Evolutionary conservation across 2,113 vertebrate genomes (phyloP).

Genomic region (Mustela lutreola): DNA sequence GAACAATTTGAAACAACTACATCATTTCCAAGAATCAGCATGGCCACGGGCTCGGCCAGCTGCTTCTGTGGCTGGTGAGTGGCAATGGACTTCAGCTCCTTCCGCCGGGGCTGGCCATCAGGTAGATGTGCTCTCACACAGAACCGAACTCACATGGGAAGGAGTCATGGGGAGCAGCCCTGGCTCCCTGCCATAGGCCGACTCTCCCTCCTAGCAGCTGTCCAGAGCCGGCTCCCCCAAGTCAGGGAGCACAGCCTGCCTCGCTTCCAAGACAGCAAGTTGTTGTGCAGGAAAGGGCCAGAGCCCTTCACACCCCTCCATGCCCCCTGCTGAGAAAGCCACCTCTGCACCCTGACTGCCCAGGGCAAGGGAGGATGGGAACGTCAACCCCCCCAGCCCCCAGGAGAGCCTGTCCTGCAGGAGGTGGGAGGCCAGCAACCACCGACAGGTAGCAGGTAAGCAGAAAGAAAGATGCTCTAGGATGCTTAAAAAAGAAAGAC

Average conservation of each 20-base stretch:
- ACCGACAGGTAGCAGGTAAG: rapidly evolving
- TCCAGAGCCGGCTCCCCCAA: rapidly evolving
- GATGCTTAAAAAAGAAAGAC: background rate
- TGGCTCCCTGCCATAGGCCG: background rate
- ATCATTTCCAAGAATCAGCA: background rate
- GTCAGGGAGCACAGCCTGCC: rapidly evolving
- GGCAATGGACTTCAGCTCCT: background rate
- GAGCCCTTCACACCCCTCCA: background rate
- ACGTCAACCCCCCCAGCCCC: background rate
- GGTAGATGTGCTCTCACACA: background rate
- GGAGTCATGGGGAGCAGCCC: rapidly evolving
- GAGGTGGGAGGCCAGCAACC: too few relatives aligned
- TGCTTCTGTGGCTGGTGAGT: rapidly evolving
- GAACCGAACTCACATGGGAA: background rate
- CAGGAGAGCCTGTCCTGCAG: background rate
- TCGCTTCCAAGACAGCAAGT: background rate
- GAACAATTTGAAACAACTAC: background rate
- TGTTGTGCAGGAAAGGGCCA: background rate
- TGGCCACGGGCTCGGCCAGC: background rate
- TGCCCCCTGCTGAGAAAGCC: rapidly evolving
- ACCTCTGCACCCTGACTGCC: rapidly evolving
- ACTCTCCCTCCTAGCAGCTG: background rate
- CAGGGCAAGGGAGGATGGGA: rapidly evolving
- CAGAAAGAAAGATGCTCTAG: background rate
- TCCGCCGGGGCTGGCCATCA: background rate